phyloP scores from a whole-genome alignment of 2,888 invertebrate genomes.

The Drosophila pegasa region DNA sequence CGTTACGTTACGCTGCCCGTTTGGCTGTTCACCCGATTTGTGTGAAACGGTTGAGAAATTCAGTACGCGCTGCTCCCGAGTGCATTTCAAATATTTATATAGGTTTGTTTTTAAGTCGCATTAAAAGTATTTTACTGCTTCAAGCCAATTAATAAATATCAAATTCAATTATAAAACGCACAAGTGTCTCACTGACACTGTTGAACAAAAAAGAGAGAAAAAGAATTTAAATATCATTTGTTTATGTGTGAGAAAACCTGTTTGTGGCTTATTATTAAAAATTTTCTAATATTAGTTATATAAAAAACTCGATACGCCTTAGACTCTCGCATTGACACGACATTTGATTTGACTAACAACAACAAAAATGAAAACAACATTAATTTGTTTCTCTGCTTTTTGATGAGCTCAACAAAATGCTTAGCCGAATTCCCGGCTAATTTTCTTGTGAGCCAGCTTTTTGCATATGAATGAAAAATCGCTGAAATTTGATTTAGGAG shows the following conservation, averaged over 20 bases:
- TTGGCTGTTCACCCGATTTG: conserved; percentile 8
- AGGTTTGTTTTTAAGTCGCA: conserved; percentile 30
- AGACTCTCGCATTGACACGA: conserved; percentile 39
- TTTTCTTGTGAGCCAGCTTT: conserved; percentile 29
- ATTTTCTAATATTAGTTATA: conserved; percentile 34
- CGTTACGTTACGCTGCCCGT: conserved; percentile 9
- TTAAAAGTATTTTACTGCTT: neutral
- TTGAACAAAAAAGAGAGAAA: neutral
- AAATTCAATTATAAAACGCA: neutral
- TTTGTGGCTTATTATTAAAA: conserved; percentile 40
- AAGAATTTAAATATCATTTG: conserved; percentile 2
- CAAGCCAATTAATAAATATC: neutral
- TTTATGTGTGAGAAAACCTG: conserved; percentile 48
- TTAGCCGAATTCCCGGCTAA: conserved; percentile 23
- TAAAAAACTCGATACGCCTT: conserved; percentile 42
- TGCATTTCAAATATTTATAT: conserved; percentile 38
- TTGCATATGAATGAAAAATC: conserved; percentile 76
- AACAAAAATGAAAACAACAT: conserved; percentile 12
- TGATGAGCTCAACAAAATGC: conserved; percentile 60
- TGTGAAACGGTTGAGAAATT: conserved; percentile 49
- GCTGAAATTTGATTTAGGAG: conserved; percentile 60
- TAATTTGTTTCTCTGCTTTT: conserved; percentile 20
- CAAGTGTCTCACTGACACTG: neutral
- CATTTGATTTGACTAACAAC: conserved; percentile 32
- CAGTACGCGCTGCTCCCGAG: conserved; percentile 23